Evolutionary conservation across 2,888 invertebrate genomes (phyloP), one percentile per base, ranked within the genome.

Genomic region (Netelia inedita): DNA sequence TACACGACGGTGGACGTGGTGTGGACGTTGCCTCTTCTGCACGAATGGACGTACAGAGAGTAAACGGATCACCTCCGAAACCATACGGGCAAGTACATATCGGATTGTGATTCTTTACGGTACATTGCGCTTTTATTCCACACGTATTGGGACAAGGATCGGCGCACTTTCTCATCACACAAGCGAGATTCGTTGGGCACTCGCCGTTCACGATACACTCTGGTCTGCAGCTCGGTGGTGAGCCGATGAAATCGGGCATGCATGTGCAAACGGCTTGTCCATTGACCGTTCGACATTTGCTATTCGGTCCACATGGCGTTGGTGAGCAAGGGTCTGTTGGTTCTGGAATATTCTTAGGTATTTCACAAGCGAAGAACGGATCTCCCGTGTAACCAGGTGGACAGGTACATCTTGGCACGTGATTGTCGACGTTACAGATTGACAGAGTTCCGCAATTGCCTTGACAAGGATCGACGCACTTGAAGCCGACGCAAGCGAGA

Each of bases 141-240:
- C 98, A 98, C 0, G 97, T 97, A 87, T 97, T 97, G 14, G 97
- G 96, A 90, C 98, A 98, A 55, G 98, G 98, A 94, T 98, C 97
- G 10, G 96, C 96, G 92, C 98, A 98, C 94, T 96, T 97, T 89
- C 97, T 97, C 92, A 97, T 97, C 53, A 98, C 95, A 89, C 98
- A 98, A 19, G 98, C 98, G 88, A 96, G 96, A 82, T 97, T 97
- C 14, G 95, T 92, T 23, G 97, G 95, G 93, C 98, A 98, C 94
- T 98, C 98, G 1, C 97, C 97, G 90, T 97, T 98, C n/a, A 97
- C 97, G 9, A 97, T 95, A 92, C 98, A 98, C 92, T 98, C 97
- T 6, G 98, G 98, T 85, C 97, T 94, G 91, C 98, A 98, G 74
- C 95, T 95, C 1, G 97, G 97, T 72, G 98, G 98, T 84, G 96